Evolutionary conservation across 35 echinoderm and acorn worm genomes (phyloP).

Genomic region (Apostichopus japonicus): DNA sequence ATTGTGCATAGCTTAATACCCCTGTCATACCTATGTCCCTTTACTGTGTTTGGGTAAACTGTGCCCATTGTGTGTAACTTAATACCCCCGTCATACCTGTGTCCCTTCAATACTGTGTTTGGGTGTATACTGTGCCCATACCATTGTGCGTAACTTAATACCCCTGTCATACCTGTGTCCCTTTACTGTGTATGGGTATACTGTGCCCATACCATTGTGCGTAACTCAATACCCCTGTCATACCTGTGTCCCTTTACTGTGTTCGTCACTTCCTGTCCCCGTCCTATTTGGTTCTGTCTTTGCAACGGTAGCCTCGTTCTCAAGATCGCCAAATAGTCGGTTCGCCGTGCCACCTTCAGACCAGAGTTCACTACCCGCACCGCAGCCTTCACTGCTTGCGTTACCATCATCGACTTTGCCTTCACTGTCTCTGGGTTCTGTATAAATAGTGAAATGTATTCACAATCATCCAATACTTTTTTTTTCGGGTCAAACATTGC

Average conservation of each 20-base stretch:
- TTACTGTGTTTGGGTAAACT: neutral
- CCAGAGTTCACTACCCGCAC: slow-evolving; percentile 52
- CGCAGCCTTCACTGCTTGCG: neutral
- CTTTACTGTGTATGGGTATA: neutral
- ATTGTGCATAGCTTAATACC: too few species aligned
- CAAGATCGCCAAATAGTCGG: slow-evolving; percentile 76
- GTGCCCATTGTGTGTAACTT: too few species aligned
- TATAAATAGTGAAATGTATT: neutral
- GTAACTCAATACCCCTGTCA: neutral
- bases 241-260: neutral
- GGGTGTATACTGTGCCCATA: too few species aligned
- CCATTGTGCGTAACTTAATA: neutral
- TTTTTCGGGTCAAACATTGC: too few species aligned
- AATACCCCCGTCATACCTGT: neutral
- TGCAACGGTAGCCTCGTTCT: slow-evolving; percentile 20
- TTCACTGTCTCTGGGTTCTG: neutral
- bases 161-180: neutral
- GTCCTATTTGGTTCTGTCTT: slow-evolving; percentile 82
- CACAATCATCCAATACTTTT: too few species aligned
- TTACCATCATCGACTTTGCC: neutral
- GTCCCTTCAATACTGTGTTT: too few species aligned
- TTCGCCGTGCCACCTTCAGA: slow-evolving; percentile 73
- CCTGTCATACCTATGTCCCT: too few species aligned
- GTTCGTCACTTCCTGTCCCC: neutral
- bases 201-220: neutral